Evolutionary conservation across 1,140 invertebrate species (phyloP).

Genomic region (Drosophila pallidifrons): DNA sequence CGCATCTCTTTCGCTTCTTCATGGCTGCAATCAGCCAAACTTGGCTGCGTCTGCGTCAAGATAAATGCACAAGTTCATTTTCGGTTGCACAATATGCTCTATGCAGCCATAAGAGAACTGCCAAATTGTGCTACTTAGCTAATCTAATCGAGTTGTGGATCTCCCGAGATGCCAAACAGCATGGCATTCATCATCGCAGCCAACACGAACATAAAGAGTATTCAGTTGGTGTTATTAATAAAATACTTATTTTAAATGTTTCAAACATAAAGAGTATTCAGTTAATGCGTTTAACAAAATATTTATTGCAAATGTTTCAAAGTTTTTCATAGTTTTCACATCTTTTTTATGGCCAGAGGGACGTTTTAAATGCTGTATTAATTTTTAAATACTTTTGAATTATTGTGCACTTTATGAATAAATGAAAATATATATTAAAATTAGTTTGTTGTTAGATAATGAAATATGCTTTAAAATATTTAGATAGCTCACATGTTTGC

Average conservation of each 20-base stretch:
- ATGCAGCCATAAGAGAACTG: constrained; percentile 1
- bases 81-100: constrained; percentile 56
- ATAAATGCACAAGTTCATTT: constrained; percentile 83
- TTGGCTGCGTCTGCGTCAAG: constrained; percentile 66
- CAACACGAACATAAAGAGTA: not conserved
- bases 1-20: constrained; percentile 45
- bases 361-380: no score
- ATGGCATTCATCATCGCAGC: not conserved
- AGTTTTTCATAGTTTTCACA: no score
- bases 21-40: constrained; percentile 57
- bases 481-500: no score
- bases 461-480: no score
- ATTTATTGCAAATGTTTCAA: not conserved
- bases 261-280: not conserved
- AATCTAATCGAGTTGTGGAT: constrained; percentile 8
- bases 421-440: no score
- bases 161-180: not conserved
- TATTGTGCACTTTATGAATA: no score
- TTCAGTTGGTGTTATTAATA: not conserved
- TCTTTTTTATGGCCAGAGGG: no score
- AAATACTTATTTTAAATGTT: not conserved
- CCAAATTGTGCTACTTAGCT: constrained; percentile 45
- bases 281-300: not conserved
- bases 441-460: no score
- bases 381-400: no score